Conservation (phyloP, 2,888 invertebrate species). For the Phengaris arion region DNA sequence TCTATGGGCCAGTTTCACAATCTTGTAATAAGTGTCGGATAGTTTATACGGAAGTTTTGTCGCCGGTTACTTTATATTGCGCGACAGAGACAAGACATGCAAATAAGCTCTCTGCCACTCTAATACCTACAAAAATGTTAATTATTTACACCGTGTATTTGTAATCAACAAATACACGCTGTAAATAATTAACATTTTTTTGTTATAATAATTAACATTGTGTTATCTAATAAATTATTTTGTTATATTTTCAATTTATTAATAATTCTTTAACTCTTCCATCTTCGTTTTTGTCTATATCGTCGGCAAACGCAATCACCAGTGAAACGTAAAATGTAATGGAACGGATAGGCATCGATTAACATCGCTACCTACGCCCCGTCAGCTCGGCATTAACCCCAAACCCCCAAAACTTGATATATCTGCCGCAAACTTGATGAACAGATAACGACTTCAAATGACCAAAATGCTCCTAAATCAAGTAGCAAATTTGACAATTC, state of each 20-base stretch:
- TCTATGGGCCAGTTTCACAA: neutral
- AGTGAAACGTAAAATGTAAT: constrained; percentile 50
- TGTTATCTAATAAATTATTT: too few relatives aligned
- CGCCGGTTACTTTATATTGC: too few relatives aligned
- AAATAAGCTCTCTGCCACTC: too few relatives aligned
- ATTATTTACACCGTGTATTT: too few relatives aligned
- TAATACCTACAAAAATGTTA: too few relatives aligned
- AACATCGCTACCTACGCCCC: constrained; percentile 66
- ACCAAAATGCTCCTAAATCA: constrained; percentile 34
- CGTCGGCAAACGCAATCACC: constrained; percentile 55
- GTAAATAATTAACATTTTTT: too few relatives aligned
- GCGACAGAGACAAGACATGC: too few relatives aligned
- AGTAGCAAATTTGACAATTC: constrained; percentile 37
- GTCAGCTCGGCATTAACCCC: constrained; percentile 64
- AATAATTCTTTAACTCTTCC: neutral
- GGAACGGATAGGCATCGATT: constrained; percentile 61
- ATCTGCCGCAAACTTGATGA: constrained; percentile 64
- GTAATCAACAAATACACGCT: too few relatives aligned
- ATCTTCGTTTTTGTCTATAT: neutral
- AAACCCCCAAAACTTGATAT: constrained; percentile 64
- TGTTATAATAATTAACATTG: too few relatives aligned
- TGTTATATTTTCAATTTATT: too few relatives aligned
- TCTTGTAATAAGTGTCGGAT: too few relatives aligned
- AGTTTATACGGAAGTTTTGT: too few relatives aligned
- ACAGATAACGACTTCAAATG: constrained; percentile 53